Evolutionary conservation across 2,888 invertebrate genomes (phyloP), one percentile per base, ranked within the genome.

Genomic region (Eueremaeus valkanovi): DNA sequence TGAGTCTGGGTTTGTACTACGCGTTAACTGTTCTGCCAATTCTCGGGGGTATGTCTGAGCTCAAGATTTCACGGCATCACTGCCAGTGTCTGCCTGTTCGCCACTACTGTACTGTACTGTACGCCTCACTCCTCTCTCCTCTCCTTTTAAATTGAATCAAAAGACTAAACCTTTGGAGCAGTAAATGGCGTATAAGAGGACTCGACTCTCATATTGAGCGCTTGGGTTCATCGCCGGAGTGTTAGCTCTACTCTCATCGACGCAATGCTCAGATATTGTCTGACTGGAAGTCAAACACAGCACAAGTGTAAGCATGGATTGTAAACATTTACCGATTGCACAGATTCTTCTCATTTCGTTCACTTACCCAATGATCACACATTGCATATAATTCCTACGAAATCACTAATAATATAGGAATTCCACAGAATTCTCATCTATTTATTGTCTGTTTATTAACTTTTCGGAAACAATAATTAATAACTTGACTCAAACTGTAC

Each of bases 211-310:
- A 36, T 61, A n/a, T n/a, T n/a, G n/a, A 3, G 31, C 31, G 31
- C 18, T 31, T 13, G 29, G 9, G 63, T 36, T 36, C 36, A 24
- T 55, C 18, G 16, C n/a, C 9, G 11, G 36, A 66, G 63, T 66
- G 63, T 66, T 66, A 24, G 70, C 70, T 40, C 42, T 27, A 45
- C 45, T 70, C 68, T 68, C 24, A 68, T 68, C 40, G 21, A 68
- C 45, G 70, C 70, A 70, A 70, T 70, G 24, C 70, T 70, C 45
- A 24, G 21, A 42, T 18, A 70, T 45, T 70, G 70, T 70, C 70
- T 70, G 45, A 66, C 33, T 66, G 63, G 29, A 66, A 70, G 70
- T 70, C 70, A 70, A 70, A 70, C 70, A 66, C 66, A 70, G 45
- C 70, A 70, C 70, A 70, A 70, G 70, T 42, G 40, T 31, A 66